Percentiles rank a stretch among this genome's conserved stretches.
phyloP scores from a whole-genome alignment of 2,888 invertebrate genomes.

The Pristionchus exspectatus region DNA sequence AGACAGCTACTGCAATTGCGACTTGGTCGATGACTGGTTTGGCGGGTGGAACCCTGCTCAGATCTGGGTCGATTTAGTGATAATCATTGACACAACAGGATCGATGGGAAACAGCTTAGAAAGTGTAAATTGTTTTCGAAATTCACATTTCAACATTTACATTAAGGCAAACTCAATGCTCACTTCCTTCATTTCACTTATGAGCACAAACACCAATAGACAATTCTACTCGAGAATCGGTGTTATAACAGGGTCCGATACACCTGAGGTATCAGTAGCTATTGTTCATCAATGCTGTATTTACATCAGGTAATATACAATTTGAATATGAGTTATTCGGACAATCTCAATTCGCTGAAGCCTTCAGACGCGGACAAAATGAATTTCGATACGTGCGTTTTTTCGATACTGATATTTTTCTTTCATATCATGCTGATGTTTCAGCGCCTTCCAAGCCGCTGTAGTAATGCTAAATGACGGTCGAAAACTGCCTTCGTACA shows the following conservation, averaged over 20 bases:
- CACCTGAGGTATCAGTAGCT: neutral
- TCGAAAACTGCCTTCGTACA: neutral
- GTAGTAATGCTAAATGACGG: neutral
- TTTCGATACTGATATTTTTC: neutral
- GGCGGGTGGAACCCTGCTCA: neutral
- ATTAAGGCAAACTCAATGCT: neutral
- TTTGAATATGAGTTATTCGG: constrained; percentile 1
- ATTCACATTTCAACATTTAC: neutral
- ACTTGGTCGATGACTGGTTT: neutral
- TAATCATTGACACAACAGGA: neutral
- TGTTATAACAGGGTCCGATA: neutral
- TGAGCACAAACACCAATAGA: neutral
- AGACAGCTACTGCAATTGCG: constrained; percentile 21
- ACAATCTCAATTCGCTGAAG: neutral
- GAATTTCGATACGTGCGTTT: constrained; percentile 9
- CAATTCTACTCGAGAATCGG: constrained; percentile 10
- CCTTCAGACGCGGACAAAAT: neutral
- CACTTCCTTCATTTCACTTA: neutral
- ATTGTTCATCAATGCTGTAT: neutral
- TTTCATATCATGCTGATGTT: neutral
- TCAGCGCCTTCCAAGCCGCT: constrained; percentile 20
- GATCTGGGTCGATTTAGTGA: constrained; percentile 19
- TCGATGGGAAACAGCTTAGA: constrained; percentile 33
- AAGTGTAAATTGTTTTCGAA: neutral
- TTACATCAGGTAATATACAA: constrained; percentile 37